These are phyloP conservation scores for Macaria notata DNA, from an alignment of 2,888 invertebrate genomes.

Conservation along the genomic window DNA sequence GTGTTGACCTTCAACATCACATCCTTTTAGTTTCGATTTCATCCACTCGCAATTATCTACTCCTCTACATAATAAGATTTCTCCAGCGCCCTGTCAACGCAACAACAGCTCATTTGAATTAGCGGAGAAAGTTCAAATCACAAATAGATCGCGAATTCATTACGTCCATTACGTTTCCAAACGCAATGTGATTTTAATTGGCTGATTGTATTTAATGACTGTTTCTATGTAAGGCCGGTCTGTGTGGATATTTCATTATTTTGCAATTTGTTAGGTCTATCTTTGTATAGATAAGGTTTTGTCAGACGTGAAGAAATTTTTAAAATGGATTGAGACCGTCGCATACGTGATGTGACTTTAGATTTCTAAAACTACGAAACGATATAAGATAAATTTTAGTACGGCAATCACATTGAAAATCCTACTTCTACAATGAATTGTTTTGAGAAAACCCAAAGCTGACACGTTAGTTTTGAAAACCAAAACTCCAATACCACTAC, in stretches of 20 bases:
- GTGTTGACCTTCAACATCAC: no score
- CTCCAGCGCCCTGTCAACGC: constrained; percentile 24
- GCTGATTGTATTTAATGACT: constrained; percentile 45
- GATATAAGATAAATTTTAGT: not conserved
- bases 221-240: constrained; percentile 30
- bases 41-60: no score
- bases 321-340: not conserved
- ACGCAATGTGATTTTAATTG: constrained; percentile 53
- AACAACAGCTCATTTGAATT: constrained; percentile 38
- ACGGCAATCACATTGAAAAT: no score
- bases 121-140: constrained; percentile 51
- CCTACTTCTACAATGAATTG: no score
- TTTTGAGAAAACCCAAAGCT: no score
- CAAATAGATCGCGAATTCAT: constrained; percentile 40
- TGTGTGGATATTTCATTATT: constrained; percentile 30
- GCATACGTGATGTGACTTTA: constrained; percentile 1
- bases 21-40: no score
- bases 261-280: constrained; percentile 24
- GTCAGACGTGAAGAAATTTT: constrained; percentile 5
- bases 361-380: constrained; percentile 2
- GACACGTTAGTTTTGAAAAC: no score
- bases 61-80: constrained; percentile 38
- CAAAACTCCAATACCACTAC: no score
- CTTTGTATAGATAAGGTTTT: constrained; percentile 5
- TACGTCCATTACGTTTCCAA: constrained; percentile 41